Base-by-base conservation (phyloP, 2,888 invertebrate genomes). In the Erebia ligea region DNA sequence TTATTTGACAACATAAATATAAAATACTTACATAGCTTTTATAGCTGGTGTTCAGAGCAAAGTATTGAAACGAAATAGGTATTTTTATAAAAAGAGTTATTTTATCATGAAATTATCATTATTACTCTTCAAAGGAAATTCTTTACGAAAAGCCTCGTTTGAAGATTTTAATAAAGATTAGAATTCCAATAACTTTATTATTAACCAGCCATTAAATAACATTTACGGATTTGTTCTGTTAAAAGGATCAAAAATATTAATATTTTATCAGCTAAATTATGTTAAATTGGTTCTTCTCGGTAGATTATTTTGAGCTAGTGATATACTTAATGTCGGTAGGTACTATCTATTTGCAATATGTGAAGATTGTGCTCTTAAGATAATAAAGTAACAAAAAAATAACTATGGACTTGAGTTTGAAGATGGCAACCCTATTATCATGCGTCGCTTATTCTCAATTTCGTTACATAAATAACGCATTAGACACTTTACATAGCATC, bases 401-500 rank as follows among this genome's bases (percentile, higher is more conserved):
- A 1, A n/a, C 15, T n/a, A 6, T 50, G 8, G 50, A 50, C 3
- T 19, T 52, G 6, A 17, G 52, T 17, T 52, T 52, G 25, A 45
- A 45, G 50, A 52, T 42, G 58, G 25, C 45, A 71, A 64, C 67
- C 54, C 58, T 58, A 13, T 48, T 19, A 54, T 6, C 34, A 34
- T n/a, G 58, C 52, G 34, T 71, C 61, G 69, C 57, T 69, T 59
- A 69, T 79, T 75, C 74, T 76, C 76, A 73, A 75, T 73, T 78
- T 79, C 66, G 75, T 75, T 73, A 81, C 76, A 89, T 90, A 90
- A 90, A 90, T 89, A 84, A 87, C 80, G 80, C 86, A 86, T 90
- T 86, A 88, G 85, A 84, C 79, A 76, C 76, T 73, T 73, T 77
- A 78, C 76, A 78, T 76, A 79, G 77, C 76, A 76, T 75, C 76